Conservation (phyloP, 2,113 vertebrate species). For the Ictalurus punctatus region DNA sequence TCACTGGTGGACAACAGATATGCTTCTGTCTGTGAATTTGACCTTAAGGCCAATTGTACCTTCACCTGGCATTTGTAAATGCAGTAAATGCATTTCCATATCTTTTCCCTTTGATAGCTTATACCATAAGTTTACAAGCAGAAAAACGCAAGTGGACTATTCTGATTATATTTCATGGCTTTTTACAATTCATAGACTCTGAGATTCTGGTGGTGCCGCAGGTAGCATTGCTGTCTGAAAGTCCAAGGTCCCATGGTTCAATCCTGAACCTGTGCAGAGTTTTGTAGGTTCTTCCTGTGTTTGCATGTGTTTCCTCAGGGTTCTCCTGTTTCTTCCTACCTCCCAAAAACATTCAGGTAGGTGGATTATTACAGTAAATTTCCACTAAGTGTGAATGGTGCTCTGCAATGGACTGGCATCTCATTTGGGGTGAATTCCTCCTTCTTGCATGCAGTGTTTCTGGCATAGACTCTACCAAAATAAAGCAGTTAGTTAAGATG, state of each 20-base stretch:
- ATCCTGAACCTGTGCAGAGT: too few relatives aligned
- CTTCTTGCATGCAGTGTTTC: not conserved
- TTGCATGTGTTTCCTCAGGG: too few relatives aligned
- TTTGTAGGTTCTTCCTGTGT: too few relatives aligned
- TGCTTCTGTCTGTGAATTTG: constrained; percentile 18
- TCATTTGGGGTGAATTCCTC: too few relatives aligned
- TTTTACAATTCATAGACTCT: not conserved
- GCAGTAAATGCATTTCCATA: not conserved
- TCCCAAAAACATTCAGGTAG: too few relatives aligned
- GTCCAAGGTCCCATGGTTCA: not conserved
- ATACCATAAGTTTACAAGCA: constrained; percentile 18
- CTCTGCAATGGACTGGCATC: too few relatives aligned
- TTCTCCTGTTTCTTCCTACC: too few relatives aligned
- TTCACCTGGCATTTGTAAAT: constrained; percentile 29
- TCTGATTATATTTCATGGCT: not conserved
- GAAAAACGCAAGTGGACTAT: constrained; percentile 6
- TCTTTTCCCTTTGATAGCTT: not conserved
- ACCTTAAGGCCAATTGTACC: constrained; percentile 42
- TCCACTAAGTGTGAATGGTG: too few relatives aligned
- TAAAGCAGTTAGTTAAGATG: not conserved
- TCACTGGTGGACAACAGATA: not conserved
- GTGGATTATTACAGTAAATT: too few relatives aligned
- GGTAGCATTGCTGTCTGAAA: not conserved
- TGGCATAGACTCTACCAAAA: not conserved
- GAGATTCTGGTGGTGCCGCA: not conserved